Evolutionary conservation across 2,113 vertebrate genomes (phyloP), one percentile per base, ranked within the genome.

Genomic region (Podarcis muralis): DNA sequence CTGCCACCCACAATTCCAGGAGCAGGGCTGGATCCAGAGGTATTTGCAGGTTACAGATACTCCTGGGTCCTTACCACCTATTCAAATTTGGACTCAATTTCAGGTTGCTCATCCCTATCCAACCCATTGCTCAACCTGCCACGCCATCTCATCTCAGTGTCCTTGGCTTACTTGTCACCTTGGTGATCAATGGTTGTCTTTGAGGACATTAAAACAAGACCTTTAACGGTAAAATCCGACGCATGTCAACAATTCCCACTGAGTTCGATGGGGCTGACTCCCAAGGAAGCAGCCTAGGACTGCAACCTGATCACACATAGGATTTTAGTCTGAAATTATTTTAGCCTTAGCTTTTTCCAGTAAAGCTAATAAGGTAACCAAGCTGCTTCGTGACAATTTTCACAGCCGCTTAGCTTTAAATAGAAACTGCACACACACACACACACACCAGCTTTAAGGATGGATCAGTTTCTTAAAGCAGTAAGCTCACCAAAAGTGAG

Each of bases 401-500:
- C 77, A 86, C 85, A 84, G 32, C 32, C 2, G 4, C 48, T 35
- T 77, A 65, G 11, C 23, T 88, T 59, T 79, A 81, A 84, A 88
- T 77, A 27, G n/a, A 85, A 74, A 37, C 85, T 69, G 68, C 2
- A 3, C 48, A 7, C 48, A 48, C 48, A 48, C 48, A 53, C 48
- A 12, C 9, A 53, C 48, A 53, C 9, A 53, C 48, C 12, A 11
- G 48, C 48, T 53, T 59, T 89, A 88, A 71, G 90, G 69, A 90
- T 84, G 48, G 25, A 13, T 74, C 35, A 77, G 32, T 83, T 88
- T 71, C 86, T 89, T 85, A 77, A 77, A 15, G 90, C 22, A 43
- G 27, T 35, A 15, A 71, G n/a, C 30, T 84, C 69, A 85, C 12
- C 7, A 86, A 90, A 86, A 75, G 65, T 53, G 62, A 83, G 35